Conservation (phyloP, 2,113 vertebrate genomes). For the Pomatorhinus ruficollis region DNA sequence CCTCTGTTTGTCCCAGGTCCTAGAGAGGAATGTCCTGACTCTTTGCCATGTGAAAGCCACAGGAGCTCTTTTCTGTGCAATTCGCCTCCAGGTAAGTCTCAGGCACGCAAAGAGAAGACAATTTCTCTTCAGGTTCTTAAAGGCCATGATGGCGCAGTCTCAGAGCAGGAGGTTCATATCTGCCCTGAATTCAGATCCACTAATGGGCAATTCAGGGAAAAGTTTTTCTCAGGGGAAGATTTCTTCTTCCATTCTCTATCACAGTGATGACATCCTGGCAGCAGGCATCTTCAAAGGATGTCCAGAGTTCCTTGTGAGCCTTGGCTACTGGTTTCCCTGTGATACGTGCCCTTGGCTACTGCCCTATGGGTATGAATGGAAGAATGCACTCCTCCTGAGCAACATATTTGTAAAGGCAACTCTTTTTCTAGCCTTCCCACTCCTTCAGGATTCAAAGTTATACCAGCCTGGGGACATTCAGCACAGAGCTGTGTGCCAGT, state of each 20-base stretch:
- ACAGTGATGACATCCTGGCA: not conserved
- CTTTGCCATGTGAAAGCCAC: not conserved
- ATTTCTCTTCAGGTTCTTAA: not conserved
- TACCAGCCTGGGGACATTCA: not conserved
- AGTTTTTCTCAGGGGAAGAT: not conserved
- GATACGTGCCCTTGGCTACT: not conserved
- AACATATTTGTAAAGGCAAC: not conserved
- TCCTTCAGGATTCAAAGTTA: not conserved
- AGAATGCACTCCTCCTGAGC: not conserved
- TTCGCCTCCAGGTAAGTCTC: not conserved
- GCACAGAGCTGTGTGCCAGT: not conserved
- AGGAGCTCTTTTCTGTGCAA: not conserved
- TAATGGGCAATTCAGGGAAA: not conserved
- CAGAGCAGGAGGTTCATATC: not conserved
- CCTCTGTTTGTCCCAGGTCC: not conserved
- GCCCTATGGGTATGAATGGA: not conserved
- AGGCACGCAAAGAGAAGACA: not conserved
- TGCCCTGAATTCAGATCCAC: not conserved
- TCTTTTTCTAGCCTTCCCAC: not conserved
- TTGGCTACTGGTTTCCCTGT: not conserved
- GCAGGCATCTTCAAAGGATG: not conserved
- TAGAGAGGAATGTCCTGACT: not conserved
- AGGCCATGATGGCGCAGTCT: not conserved
- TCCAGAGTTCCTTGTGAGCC: not conserved
- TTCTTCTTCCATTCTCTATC: not conserved